Percentiles rank a stretch among this genome's conserved stretches.
phyloP scores from a whole-genome alignment of 2,113 vertebrate genomes.

The Pseudopodoces humilis region DNA sequence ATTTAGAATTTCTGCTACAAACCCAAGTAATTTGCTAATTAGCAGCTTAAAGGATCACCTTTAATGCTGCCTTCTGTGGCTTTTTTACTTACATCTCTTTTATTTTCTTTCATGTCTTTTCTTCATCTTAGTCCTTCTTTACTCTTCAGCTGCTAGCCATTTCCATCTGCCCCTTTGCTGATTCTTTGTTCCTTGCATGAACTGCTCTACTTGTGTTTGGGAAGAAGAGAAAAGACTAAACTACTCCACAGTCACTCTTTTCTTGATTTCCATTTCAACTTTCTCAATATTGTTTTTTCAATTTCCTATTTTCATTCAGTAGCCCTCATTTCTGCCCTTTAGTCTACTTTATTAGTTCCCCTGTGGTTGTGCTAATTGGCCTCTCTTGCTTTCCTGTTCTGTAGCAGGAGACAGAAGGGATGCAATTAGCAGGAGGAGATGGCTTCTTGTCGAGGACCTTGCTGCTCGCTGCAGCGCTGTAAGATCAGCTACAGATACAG shows the following conservation, averaged over 20 bases:
- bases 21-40: constrained; percentile 15
- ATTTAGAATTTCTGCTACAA: not conserved
- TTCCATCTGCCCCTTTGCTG: not conserved
- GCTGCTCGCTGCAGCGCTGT: not conserved
- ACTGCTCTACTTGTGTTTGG: not conserved
- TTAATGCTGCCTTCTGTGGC: not conserved
- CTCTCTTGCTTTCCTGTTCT: not conserved
- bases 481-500: not conserved
- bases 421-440: not conserved
- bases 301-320: not conserved
- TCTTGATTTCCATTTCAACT: not conserved
- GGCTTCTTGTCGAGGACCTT: not conserved
- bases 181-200: not conserved
- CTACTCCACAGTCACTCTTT: not conserved
- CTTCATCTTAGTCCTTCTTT: not conserved
- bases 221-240: not conserved
- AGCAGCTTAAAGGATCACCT: not conserved
- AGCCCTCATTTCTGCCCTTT: not conserved
- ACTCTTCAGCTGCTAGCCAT: not conserved
- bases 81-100: not conserved
- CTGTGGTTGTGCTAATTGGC: not conserved
- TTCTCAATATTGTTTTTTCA: not conserved
- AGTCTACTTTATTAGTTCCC: not conserved
- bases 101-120: not conserved
- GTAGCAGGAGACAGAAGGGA: not conserved